Conservation (phyloP, 2,113 vertebrate genomes). For the Ameiurus melas region DNA sequence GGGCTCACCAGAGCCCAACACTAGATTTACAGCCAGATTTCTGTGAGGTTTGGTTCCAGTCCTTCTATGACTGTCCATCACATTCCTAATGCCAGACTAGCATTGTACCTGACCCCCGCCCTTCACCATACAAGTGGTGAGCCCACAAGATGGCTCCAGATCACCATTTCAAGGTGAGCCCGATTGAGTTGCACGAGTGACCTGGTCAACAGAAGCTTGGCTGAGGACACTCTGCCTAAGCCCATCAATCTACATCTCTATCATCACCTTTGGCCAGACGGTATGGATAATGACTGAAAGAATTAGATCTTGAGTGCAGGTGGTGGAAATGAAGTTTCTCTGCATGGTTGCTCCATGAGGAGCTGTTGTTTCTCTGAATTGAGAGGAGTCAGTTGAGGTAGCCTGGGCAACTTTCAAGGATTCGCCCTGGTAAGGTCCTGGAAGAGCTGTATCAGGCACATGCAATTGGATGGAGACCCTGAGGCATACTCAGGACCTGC, state of each 20-base stretch:
- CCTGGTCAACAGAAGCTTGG: not conserved
- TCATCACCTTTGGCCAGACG: too few species aligned
- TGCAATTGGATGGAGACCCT: not conserved
- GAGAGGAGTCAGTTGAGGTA: not conserved
- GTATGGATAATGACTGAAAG: too few species aligned
- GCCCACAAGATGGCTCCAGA: not conserved
- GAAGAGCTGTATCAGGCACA: not conserved
- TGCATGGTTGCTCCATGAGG: not conserved
- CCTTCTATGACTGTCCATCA: not conserved
- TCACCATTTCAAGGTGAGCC: not conserved
- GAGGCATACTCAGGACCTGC: not conserved
- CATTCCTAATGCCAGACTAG: not conserved
- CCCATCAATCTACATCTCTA: not conserved
- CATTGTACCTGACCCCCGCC: not conserved
- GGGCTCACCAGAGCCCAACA: not conserved
- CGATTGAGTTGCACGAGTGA: not conserved
- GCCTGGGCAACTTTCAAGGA: not conserved
- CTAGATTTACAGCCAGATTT: not conserved
- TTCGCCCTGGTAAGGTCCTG: not conserved
- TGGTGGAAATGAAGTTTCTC: not conserved
- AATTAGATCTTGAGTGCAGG: not conserved
- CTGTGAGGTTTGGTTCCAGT: not conserved
- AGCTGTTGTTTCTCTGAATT: too few species aligned
- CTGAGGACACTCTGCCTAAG: not conserved
- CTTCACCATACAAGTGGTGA: too few species aligned